Base-by-base conservation (phyloP, 2,113 vertebrate genomes). In the Apodemus speciosus region DNA sequence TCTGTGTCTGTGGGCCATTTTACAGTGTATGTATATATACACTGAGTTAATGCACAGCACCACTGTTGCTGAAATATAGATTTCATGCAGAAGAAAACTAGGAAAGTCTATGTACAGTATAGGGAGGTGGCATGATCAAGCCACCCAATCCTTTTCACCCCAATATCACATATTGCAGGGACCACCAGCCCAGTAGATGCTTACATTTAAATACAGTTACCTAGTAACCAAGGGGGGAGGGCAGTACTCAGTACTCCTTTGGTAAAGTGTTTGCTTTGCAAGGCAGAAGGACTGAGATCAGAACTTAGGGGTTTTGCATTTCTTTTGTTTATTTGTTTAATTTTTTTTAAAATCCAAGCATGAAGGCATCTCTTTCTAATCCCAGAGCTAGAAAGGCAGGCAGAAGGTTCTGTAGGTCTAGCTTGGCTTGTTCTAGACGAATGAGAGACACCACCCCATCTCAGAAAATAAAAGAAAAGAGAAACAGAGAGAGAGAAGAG, bases 1-100 rank as follows among this genome's bases (percentile, higher is more conserved):
- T 93, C 92, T 97, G 81, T 95, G 88, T 80, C 64, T 93, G 96
- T 96, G 89, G 0, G 90, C 95, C 62, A 92, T 93, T 95, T 96
- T 95, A 90, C 49, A 89, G 93, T 46, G 46, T 56, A 5, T 46
- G 85, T 81, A 83, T 81, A 83, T 58, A 72, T 27, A 43, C 64
- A 43, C 56, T 4, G 43, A 84, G 49, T 90, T 96, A 96, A 94
- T 71, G 86, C 13, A 64, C 89, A 96, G 60, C 90, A 10, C 5
- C 94, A 38, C 46, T 76, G 38, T 10, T 21, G 43, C 21, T 58
- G 58, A 89, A 20, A 80, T 75, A 83, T 43, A 80, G 51, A 87
- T 79, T 95, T 95, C 68, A 9, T 3, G 15, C 46, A 53, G 21
- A 86, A 69, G 71, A 88, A 69, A 89, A 92, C 66, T 40, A 43